Evolutionary conservation across 2,797 vertebrate genomes (phyloP), one percentile per base, ranked within the genome.

Genomic region (Pantherophis alleghaniensis): DNA sequence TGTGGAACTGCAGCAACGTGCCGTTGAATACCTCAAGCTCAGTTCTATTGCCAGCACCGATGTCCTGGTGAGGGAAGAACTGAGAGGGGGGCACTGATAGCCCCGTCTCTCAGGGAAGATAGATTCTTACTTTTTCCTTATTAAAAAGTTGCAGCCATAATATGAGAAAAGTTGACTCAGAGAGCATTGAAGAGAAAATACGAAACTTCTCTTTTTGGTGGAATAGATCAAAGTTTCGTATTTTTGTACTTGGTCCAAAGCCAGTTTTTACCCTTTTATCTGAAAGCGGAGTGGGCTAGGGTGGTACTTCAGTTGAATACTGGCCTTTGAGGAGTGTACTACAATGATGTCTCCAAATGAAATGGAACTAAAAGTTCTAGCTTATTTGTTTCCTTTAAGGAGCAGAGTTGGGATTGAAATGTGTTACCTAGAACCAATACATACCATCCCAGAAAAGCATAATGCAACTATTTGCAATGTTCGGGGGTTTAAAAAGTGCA

Each of bases 11-110:
- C 99, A 99, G 97, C 99, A 99, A 97, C 98, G 99, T 0, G 99
- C 99, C 0, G 98, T 99, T 0, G 99, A 99, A 97, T 99, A 99
- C 97, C 98, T 99, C 94, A 99, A 99, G 94, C 98, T 99, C 7
- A 99, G 98, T 96, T 98, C 98, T 0, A 98, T 99, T 20, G 99
- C 98, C 95, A 98, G 98, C 97, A 98, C 98, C 0, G 98, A 98
- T 0, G 98, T 98, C 92, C 96, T 98, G 97, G 98, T 98, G 95
- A 97, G 98, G 55, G 57, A 59, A 53, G 63, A 57, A 61, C 20
- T 13, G 28, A 56, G 7, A 59, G 55, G 4, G 28, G 24, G 20
- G 4, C 9, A 5, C 22, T 42, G 63, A 47, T 9, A 4, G n/a
- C 69, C 16, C 5, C 2, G 11, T 47, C 26, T 92, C 5, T 26